These are phyloP conservation scores for Paedocypris sp. DNA, from an alignment of 2,113 vertebrate species.

Conservation along the genomic window DNA sequence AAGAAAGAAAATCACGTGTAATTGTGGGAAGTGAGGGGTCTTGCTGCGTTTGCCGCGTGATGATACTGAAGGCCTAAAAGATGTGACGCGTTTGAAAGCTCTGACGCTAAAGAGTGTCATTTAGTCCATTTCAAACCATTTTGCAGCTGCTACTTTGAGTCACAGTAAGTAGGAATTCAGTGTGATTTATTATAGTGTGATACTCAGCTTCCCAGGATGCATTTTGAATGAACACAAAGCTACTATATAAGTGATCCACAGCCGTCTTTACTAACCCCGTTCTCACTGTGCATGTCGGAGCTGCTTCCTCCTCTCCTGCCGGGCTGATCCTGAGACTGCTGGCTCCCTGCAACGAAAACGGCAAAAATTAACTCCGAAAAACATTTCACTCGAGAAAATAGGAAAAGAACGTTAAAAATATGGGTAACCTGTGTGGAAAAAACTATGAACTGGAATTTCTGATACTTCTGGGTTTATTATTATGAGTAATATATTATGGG, in stretches of 20 bases:
- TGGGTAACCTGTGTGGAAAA: too few species aligned
- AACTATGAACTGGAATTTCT: too few species aligned
- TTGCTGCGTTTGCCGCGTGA: background rate
- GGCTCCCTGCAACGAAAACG: slow-evolving; percentile 73
- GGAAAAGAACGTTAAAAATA: too few species aligned
- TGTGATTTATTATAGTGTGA: background rate
- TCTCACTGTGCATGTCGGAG: slow-evolving; percentile 79
- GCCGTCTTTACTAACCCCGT: slow-evolving; percentile 89
- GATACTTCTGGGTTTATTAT: too few species aligned
- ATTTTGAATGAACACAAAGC: slow-evolving; percentile 4
- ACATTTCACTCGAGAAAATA: too few species aligned
- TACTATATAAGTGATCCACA: too few species aligned
- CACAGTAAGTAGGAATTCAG: background rate
- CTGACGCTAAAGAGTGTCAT: background rate
- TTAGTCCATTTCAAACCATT: background rate
- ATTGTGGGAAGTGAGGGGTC: background rate
- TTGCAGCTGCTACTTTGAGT: background rate
- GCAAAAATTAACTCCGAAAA: background rate
- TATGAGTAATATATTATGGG: too few species aligned
- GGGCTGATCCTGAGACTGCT: slow-evolving; percentile 74
- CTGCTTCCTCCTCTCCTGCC: slow-evolving; percentile 69
- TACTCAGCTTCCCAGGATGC: background rate
- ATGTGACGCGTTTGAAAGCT: background rate
- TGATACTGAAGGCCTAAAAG: background rate
- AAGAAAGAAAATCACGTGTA: slow-evolving; percentile 9